phyloP scores from a whole-genome alignment of 1,140 invertebrate species.

The Drosophila orosa region DNA sequence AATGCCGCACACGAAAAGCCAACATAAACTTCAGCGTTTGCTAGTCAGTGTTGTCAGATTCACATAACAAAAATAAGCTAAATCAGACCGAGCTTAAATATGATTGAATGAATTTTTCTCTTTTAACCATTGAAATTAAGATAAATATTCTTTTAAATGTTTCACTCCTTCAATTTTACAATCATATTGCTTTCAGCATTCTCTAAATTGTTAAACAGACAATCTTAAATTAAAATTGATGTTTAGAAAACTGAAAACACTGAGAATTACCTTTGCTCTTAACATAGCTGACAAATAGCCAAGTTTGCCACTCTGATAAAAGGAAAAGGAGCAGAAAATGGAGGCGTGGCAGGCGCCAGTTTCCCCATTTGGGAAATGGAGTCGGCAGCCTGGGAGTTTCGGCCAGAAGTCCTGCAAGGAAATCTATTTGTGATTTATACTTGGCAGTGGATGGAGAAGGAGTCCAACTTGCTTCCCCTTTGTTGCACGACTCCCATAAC shows the following conservation, averaged over 20 bases:
- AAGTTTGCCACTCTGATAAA: neutral
- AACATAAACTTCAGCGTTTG: constrained; percentile 53
- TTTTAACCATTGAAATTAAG: neutral
- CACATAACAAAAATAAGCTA: neutral
- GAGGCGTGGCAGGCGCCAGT: constrained; percentile 50
- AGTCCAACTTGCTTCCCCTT: constrained; percentile 19
- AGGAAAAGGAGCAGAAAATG: neutral
- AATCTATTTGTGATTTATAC: constrained; percentile 83
- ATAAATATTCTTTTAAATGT: neutral
- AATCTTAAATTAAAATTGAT: neutral
- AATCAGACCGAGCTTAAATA: neutral
- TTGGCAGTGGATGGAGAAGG: constrained; percentile 28
- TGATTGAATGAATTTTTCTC: neutral
- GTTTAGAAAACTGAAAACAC: neutral
- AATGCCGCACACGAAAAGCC: constrained; percentile 59
- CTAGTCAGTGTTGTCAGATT: constrained; percentile 19
- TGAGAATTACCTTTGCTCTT: neutral
- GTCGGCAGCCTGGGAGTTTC: constrained; percentile 41
- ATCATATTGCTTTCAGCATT: neutral
- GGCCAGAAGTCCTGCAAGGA: constrained; percentile 51
- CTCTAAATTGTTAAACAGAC: neutral
- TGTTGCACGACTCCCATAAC: constrained; percentile 56
- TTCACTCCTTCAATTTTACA: neutral
- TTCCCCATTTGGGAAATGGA: constrained; percentile 56
- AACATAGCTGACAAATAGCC: constrained; percentile 11